These are phyloP conservation scores for Papilio polyxenes DNA, from an alignment of 1,140 invertebrate genomes.

Conservation along the genomic window DNA sequence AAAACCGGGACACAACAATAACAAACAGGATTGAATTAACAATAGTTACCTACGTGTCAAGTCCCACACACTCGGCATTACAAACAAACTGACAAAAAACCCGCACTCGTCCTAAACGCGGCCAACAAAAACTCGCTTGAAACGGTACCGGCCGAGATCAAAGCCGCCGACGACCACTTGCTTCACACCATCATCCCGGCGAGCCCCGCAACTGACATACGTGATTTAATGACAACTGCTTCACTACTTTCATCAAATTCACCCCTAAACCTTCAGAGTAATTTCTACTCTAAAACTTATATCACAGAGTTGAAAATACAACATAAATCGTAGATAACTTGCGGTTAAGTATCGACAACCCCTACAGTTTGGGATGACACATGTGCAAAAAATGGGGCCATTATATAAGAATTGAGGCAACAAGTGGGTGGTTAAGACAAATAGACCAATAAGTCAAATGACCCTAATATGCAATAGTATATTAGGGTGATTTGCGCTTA, in stretches of 20 bases:
- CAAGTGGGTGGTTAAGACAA: slow-evolving; percentile 46
- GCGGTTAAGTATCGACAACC: slow-evolving; percentile 19
- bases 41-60: slow-evolving; percentile 77
- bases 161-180: slow-evolving; percentile 62
- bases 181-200: slow-evolving; percentile 72
- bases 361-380: slow-evolving; percentile 52
- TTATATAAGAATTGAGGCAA: slow-evolving; percentile 60
- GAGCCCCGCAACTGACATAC: slow-evolving; percentile 57
- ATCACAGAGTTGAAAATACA: slow-evolving; percentile 38
- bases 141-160: slow-evolving; percentile 72
- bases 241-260: slow-evolving; percentile 47
- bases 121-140: slow-evolving; percentile 65
- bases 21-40: slow-evolving; percentile 71
- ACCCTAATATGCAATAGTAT: not conserved
- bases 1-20: slow-evolving; percentile 65
- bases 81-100: slow-evolving; percentile 74
- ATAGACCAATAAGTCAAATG: not conserved
- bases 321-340: not conserved
- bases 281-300: slow-evolving; percentile 47
- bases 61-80: slow-evolving; percentile 77
- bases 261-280: slow-evolving; percentile 35
- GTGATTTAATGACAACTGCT: slow-evolving; percentile 73
- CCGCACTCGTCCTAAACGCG: slow-evolving; percentile 70
- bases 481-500: not conserved
- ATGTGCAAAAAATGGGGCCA: slow-evolving; percentile 62